Percentiles rank a stretch among this genome's conserved stretches.
Conservation (phyloP, 1,140 invertebrate species). For the Lithobius niger region DNA sequence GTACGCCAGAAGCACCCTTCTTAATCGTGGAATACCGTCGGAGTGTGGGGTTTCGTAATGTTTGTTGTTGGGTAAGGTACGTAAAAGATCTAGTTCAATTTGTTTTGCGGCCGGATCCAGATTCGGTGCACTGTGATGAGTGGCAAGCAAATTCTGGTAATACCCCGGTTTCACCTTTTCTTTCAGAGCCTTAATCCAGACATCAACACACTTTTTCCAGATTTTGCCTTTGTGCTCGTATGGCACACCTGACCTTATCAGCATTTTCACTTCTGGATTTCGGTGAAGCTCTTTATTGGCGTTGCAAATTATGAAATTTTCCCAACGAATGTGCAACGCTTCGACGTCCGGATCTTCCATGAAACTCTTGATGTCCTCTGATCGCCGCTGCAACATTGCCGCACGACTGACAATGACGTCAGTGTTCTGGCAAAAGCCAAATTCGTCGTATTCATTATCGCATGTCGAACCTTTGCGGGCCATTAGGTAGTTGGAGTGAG, state of each 20-base stretch:
- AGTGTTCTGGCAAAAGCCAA: not conserved
- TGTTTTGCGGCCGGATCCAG: slow-evolving; percentile 26
- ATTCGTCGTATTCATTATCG: not conserved
- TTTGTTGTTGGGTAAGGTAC: slow-evolving; percentile 39
- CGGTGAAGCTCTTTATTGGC: slow-evolving; percentile 21
- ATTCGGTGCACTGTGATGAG: slow-evolving; percentile 13
- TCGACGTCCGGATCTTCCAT: slow-evolving; percentile 19
- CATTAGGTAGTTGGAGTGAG: not conserved
- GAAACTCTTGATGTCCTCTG: not conserved
- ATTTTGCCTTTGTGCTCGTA: slow-evolving; percentile 28
- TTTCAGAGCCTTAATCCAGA: slow-evolving; percentile 20
- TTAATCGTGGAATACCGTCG: slow-evolving; percentile 34
- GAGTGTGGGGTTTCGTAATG: slow-evolving; percentile 36
- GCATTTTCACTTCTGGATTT: slow-evolving; percentile 25
- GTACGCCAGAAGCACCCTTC: slow-evolving; percentile 37
- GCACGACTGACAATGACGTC: not conserved
- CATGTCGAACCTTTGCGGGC: too few species aligned
- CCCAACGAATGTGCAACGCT: slow-evolving; percentile 29
- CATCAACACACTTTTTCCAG: slow-evolving; percentile 22
- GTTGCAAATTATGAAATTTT: slow-evolving; percentile 32
- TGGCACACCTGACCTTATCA: slow-evolving; percentile 28
- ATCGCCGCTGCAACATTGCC: not conserved
- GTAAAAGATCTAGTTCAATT: slow-evolving; percentile 39
- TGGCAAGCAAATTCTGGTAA: slow-evolving; percentile 25
- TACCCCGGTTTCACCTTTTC: slow-evolving; percentile 23